A percentile compares a stretch with the other conserved stretches of the same genome.
Evolutionary conservation across 23 tunicate species (phyloP).

Genomic region (Halocynthia aurantium): DNA sequence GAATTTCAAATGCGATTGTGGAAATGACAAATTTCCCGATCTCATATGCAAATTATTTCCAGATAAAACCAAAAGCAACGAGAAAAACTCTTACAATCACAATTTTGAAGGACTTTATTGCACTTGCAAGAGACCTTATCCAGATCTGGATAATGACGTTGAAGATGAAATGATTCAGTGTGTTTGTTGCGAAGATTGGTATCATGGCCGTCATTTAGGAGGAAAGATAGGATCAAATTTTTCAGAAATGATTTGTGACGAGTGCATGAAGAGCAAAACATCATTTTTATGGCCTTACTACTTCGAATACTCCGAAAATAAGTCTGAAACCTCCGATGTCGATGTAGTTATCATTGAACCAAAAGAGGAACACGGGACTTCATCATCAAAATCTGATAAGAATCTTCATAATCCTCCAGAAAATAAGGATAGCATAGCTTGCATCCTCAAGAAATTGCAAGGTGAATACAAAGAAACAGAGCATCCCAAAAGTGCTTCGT

Average conservation of each 20-base stretch:
- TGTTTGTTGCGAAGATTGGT: conserved; percentile 95
- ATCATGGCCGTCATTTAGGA: conserved; percentile 65
- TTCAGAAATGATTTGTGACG: conserved; percentile 86
- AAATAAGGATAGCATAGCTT: background rate
- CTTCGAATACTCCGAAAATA: background rate
- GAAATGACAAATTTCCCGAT: conserved; percentile 60
- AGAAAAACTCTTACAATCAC: conserved; percentile 71
- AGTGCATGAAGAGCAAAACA: conserved; percentile 49
- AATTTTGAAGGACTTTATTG: conserved; percentile 87
- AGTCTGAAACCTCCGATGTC: background rate
- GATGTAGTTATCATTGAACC: background rate
- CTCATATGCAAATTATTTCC: conserved; percentile 50
- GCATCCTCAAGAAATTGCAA: background rate
- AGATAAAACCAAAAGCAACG: conserved; percentile 44
- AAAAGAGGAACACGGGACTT: background rate
- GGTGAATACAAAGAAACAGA: background rate
- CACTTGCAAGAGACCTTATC: conserved; percentile 86
- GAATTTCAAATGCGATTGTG: conserved; percentile 94
- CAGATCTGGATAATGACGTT: conserved; percentile 53
- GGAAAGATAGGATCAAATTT: conserved; percentile 30
- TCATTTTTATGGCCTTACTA: conserved; percentile 17
- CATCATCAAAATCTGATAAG: background rate
- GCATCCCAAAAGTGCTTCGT: conserved; percentile 51
- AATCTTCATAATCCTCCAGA: too few species aligned
- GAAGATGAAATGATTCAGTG: conserved; percentile 98